Base-by-base conservation (phyloP, 2,888 invertebrate genomes). In the Alitta virens region DNA sequence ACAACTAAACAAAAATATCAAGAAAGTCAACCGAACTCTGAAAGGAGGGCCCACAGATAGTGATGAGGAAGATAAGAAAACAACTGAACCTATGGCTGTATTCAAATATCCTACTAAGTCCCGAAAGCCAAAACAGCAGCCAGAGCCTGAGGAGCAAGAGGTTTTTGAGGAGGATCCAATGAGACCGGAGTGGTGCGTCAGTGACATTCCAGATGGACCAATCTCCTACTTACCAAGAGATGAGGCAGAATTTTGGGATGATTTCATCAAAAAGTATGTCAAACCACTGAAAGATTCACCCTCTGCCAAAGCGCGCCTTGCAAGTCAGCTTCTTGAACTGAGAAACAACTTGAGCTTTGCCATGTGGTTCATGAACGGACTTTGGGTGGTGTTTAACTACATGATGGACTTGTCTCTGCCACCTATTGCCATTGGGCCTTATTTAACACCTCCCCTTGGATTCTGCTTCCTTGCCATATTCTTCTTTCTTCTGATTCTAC, bases 301-400 rank as follows among this genome's bases (percentile, higher is more conserved):
- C 76, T 89, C 90, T 63, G 64, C 74, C 46, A 74, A 77, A 63
- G 69, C 74, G 50, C 67, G 70, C 25, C 64, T 69, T 5, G 51
- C 57, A 5, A 64, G 56, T 1, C 65, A 66, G n/a, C 87, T 98
- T 81, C 91, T 92, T 86, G 94, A 95, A 82, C 87, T 98, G 76
- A 88, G 97, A 81, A 94, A 97, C 86, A 91, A 92, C 76, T 91
- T 74, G 0, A 67, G 70, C 23, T 73, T 77, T 57, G 76, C 71
- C 0, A 96, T 98, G 88, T 92, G 96, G 87, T 96, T 98, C 94
- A 84, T 94, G 84, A 98, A 98, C 86, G 92, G 95, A 71, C 89
- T 98, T 78, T 98, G 97, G 89, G 94, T 98, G 78, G 89, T 97
- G 83, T 92, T 97, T 51, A 78, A 77, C 62, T 77, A 74, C 52